phyloP scores from a whole-genome alignment of 2,113 vertebrate species.

The Nannobrachium achirus region DNA sequence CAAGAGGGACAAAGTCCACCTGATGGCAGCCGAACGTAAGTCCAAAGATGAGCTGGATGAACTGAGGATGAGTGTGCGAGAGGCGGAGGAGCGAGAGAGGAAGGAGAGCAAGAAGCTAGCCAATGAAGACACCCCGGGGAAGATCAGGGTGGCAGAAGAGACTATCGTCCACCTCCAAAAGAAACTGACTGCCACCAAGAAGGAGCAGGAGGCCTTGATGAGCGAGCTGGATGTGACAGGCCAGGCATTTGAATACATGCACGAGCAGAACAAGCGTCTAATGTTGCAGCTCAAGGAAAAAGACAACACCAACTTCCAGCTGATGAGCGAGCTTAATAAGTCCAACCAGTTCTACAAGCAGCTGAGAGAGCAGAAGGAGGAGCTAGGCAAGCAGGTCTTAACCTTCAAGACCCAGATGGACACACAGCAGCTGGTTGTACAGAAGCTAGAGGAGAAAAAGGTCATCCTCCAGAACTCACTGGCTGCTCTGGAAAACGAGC shows the following conservation, averaged over 20 bases:
- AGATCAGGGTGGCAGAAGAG: constrained; percentile 89
- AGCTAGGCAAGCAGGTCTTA: constrained; percentile 90
- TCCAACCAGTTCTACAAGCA: constrained; percentile 97
- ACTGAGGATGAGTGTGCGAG: constrained; percentile 84
- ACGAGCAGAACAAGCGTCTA: constrained; percentile 93
- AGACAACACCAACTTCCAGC: constrained; percentile 94
- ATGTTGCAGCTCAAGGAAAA: constrained; percentile 92
- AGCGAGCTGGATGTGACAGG: constrained; percentile 96
- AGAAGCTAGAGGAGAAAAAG: constrained; percentile 93
- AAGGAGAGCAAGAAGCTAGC: constrained; percentile 94
- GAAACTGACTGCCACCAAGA: constrained; percentile 91
- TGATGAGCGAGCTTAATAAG: constrained; percentile 95
- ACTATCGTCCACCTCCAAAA: constrained; percentile 93
- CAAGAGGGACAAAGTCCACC: constrained; percentile 93
- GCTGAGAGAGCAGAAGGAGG: constrained; percentile 91
- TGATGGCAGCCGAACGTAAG: constrained; percentile 93
- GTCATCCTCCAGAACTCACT: constrained; percentile 87
- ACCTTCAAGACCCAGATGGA: constrained; percentile 95
- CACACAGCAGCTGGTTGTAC: constrained; percentile 89
- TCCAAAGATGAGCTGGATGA: constrained; percentile 94
- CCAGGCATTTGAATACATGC: constrained; percentile 96
- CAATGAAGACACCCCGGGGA: constrained; percentile 89
- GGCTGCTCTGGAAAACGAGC: constrained; percentile 88
- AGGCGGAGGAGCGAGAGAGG: constrained; percentile 89
- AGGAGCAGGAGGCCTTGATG: constrained; percentile 93